Evolutionary conservation across 2,797 vertebrate genomes (phyloP).

Genomic region (Lindbergichthys nudifrons): DNA sequence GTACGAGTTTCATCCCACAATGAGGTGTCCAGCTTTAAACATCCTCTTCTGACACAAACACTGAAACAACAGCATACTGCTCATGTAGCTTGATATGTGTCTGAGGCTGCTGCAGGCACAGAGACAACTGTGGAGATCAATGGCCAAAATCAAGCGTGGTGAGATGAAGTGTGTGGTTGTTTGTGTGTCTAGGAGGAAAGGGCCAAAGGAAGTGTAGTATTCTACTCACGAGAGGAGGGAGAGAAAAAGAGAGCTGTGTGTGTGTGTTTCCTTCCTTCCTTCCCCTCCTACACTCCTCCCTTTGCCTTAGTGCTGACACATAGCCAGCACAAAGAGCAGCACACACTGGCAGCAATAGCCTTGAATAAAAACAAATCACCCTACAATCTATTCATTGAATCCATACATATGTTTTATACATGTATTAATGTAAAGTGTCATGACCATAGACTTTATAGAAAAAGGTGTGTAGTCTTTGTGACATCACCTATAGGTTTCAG

Average conservation of each 20-base stretch:
- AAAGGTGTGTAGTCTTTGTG: no score
- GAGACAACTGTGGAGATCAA: slow-evolving; percentile 10
- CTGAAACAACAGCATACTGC: neutral
- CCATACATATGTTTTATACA: neutral
- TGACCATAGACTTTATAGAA: no score
- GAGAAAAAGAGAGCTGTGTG: neutral
- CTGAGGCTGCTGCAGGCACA: slow-evolving; percentile 3
- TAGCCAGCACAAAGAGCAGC: slow-evolving; percentile 25
- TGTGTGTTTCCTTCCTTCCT: slow-evolving; percentile 44
- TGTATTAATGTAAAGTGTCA: neutral
- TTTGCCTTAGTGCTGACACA: slow-evolving; percentile 50
- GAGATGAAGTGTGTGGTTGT: slow-evolving; percentile 31
- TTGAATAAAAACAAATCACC: slow-evolving; percentile 19
- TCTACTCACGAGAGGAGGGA: slow-evolving; percentile 36
- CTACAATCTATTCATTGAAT: neutral
- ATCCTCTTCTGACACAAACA: slow-evolving; percentile 29
- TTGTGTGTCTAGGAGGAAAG: slow-evolving; percentile 43
- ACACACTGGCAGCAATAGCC: neutral
- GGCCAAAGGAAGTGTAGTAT: slow-evolving; percentile 47
- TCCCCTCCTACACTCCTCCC: slow-evolving; percentile 17
- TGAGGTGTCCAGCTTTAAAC: slow-evolving; percentile 26
- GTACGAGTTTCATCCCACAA: slow-evolving; percentile 12
- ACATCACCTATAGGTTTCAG: no score
- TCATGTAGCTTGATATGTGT: neutral
- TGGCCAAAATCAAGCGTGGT: slow-evolving; percentile 3